Base-by-base conservation (phyloP, 2,113 vertebrate genomes). In the Pangasianodon hypophthalmus region DNA sequence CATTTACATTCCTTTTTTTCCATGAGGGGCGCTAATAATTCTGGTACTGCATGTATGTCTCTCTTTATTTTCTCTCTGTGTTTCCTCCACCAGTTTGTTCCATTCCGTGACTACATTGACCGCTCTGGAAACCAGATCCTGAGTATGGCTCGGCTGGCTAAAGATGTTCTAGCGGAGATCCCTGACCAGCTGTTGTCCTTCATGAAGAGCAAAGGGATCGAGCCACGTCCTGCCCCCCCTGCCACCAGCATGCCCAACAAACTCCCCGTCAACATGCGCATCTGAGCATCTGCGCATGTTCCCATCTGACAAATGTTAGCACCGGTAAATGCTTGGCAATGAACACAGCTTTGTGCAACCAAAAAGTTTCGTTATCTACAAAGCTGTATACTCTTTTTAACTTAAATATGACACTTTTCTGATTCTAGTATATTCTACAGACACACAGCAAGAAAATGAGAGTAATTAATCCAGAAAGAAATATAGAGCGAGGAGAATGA, bases 111-210 rank as follows among this genome's bases (percentile, higher is more conserved):
- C 94, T 99, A 99, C 29, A 96, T 99, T 1, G 98, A 99, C 24
- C 96, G 97, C 90, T 97, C 97, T 0, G 98, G 98, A 80, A 99
- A 98, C 95, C 98, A 99, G 92, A 97, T 99, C 81, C 95, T 98
- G 92, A 99, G 98, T 95, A 99, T 99, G 98, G 98, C 98, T 60
- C 96, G 98, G 26, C 95, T 99, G 93, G 98, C 98, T 73, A 99
- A 99, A 92, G 98, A 99, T 0, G 98, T 99, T 89, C 95, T 99
- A 88, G 98, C 98, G 0, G 98, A 99, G 95, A 98, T 99, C 92
- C 98, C 98, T 0, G 98, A 99, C 93, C 98, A 99, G 95, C 96
- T 99, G 87, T 96, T 99, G 64, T 98, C 98, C 84, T 99, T 98
- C 87, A 99, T 99, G 98, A 98, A 97, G 92, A 97, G 96, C 87